phyloP scores from a whole-genome alignment of 2,797 vertebrate species.

The Cyclopterus lumpus region DNA sequence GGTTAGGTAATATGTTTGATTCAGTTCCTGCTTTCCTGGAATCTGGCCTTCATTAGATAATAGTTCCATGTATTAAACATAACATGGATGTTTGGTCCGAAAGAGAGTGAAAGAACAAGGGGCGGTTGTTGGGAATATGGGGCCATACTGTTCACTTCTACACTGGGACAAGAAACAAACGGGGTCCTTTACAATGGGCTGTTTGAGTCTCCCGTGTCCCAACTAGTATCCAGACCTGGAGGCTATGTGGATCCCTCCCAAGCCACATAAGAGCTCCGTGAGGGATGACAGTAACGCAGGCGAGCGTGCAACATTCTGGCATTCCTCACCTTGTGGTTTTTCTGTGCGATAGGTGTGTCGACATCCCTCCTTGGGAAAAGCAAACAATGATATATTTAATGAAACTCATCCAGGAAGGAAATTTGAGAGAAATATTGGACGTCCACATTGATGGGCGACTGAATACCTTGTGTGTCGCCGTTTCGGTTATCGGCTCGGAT shows the following conservation, averaged over 20 bases:
- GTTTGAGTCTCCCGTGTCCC: conserved; percentile 43
- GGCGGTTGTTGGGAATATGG: conserved; percentile 41
- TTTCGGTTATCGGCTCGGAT: conserved; percentile 33
- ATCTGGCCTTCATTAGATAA: conserved; percentile 74
- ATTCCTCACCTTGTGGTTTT: conserved; percentile 48
- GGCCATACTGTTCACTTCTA: conserved; percentile 22
- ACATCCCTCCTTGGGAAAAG: conserved; percentile 53
- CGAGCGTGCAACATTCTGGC: conserved; percentile 28
- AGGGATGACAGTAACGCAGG: conserved; percentile 51
- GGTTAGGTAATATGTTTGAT: conserved; percentile 71
- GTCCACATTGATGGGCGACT: conserved; percentile 18
- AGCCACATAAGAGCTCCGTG: conserved; percentile 46
- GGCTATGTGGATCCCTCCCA: conserved; percentile 43
- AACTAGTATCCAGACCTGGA: conserved; percentile 47
- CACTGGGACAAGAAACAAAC: conserved; percentile 41
- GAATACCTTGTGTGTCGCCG: conserved; percentile 27
- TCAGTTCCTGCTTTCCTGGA: conserved; percentile 73
- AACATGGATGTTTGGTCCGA: conserved; percentile 52
- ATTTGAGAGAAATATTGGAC: conserved; percentile 41
- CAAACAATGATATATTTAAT: conserved; percentile 46
- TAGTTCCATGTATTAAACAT: conserved; percentile 76
- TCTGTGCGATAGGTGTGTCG: conserved; percentile 60
- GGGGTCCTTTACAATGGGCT: conserved; percentile 34
- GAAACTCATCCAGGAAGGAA: conserved; percentile 41
- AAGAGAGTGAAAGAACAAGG: conserved; percentile 32